These are phyloP conservation scores for Drosophila orosa DNA, from an alignment of 1,140 invertebrate genomes.

Conservation along the genomic window DNA sequence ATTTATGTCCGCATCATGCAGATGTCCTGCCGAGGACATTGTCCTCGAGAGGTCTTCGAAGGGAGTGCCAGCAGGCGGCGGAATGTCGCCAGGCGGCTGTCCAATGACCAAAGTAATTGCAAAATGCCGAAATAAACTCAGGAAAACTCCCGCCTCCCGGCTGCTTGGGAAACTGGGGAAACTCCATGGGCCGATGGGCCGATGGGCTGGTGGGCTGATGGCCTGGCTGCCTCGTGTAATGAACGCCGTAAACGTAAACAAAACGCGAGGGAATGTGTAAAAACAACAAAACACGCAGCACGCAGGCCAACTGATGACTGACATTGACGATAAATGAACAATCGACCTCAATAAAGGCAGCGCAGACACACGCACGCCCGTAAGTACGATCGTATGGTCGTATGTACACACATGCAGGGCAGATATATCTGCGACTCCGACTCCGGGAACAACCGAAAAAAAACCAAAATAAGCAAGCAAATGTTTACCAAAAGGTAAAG, in stretches of 20 bases:
- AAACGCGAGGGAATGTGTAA: constrained; percentile 69
- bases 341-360: constrained; percentile 74
- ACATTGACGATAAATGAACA: constrained; percentile 79
- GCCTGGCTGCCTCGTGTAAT: constrained; percentile 29
- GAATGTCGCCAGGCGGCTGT: background rate
- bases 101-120: constrained; percentile 8
- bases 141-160: constrained; percentile 7
- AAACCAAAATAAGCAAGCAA: background rate
- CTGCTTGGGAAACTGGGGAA: constrained; percentile 22
- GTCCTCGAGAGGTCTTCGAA: background rate
- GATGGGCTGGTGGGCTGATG: background rate
- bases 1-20: constrained; percentile 23
- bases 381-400: constrained; percentile 25
- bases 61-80: background rate
- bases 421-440: constrained; percentile 43
- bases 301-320: constrained; percentile 72
- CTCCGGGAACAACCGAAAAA: constrained; percentile 4
- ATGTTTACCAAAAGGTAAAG: constrained; percentile 21
- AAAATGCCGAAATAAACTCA: background rate
- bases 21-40: constrained; percentile 17
- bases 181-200: constrained; percentile 3
- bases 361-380: constrained; percentile 21
- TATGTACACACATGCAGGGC: constrained; percentile 8
- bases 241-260: constrained; percentile 50
- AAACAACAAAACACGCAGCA: constrained; percentile 70